Evolutionary conservation across 23 tunicate genomes (phyloP).

Genomic region (Clavelina lepadiformis): DNA sequence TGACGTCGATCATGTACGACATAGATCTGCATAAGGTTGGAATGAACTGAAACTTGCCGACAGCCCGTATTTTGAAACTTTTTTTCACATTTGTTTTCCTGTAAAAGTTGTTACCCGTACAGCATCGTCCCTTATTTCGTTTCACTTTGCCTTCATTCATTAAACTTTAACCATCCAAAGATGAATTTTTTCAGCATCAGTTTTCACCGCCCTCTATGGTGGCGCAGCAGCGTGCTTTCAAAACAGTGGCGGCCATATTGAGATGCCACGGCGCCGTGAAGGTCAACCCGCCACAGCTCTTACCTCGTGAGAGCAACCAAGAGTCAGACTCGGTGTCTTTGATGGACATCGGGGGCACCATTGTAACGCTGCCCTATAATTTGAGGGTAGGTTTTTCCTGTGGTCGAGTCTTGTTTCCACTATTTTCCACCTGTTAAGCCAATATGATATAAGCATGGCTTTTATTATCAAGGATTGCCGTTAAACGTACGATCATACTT

Average conservation of each 20-base stretch:
- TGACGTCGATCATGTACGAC: conserved; percentile 54
- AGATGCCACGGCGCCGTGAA: conserved; percentile 55
- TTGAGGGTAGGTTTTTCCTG: conserved; percentile 54
- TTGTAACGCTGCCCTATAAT: conserved; percentile 78
- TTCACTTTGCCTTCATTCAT: too few species aligned
- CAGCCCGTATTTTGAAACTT: too few species aligned
- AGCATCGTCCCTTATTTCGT: too few species aligned
- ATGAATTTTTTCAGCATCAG: conserved; percentile 2
- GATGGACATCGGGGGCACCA: conserved; percentile 59
- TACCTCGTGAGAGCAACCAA: conserved; percentile 10
- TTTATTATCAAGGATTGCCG: too few species aligned
- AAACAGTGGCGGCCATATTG: conserved; percentile 27
- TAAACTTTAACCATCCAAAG: background rate
- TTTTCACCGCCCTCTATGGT: conserved; percentile 11
- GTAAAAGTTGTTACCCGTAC: too few species aligned
- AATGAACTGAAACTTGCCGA: background rate
- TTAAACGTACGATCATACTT: too few species aligned
- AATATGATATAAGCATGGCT: too few species aligned
- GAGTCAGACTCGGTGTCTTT: conserved; percentile 49
- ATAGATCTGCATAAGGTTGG: conserved; percentile 69
- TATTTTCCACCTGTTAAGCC: background rate
- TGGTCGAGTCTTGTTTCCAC: background rate
- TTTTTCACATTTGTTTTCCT: too few species aligned
- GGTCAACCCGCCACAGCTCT: conserved; percentile 50
- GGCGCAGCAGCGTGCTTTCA: conserved; percentile 25